Base-by-base conservation (phyloP, 2,797 vertebrate genomes). In the Sebastiscus tertius region DNA sequence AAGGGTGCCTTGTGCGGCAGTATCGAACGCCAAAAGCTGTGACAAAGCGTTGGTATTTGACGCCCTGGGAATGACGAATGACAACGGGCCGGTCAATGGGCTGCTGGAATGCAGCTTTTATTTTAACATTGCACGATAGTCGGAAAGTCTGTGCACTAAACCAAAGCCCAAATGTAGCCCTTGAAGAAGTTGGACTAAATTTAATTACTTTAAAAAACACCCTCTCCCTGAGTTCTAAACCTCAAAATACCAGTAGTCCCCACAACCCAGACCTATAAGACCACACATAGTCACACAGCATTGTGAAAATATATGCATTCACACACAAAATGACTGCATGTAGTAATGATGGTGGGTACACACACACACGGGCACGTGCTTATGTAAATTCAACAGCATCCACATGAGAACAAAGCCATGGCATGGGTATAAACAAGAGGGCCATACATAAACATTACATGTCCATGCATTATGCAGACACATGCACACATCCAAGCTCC, bases 401-500 rank as follows among this genome's bases (percentile, higher is more conserved):
- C 74, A 72, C 76, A 81, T 34, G 55, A 89, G 84, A 92, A 93
- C 89, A 93, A 94, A 94, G 87, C 78, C 85, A 88, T 89, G 88
- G 87, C 87, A 88, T 62, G 75, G 76, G 73, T 79, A 82, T 83
- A 82, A 90, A 91, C 87, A 77, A 90, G 79, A 84, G 89, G 78
- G 75, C 88, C 88, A 92, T 93, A 88, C 90, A 93, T 91, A 93
- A 92, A 92, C 89, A 93, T 93, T 76, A 86, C 85, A 85, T 88
- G 91, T 83, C 66, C 64, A 87, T 80, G 79, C 86, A 91, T 91
- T 92, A 93, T 93, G 92, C 91, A 90, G 82, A 79, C 82, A 89
- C 87, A 89, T 83, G 87, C 81, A 88, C 90, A 87, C 74, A 85
- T 74, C 71, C 34, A 4, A 81, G 82, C 89, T 79, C 82, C 16